Percentiles rank a stretch among this genome's conserved stretches.
Evolutionary conservation across 2,888 invertebrate genomes (phyloP).

Genomic region (Stenotaenia linearis): DNA sequence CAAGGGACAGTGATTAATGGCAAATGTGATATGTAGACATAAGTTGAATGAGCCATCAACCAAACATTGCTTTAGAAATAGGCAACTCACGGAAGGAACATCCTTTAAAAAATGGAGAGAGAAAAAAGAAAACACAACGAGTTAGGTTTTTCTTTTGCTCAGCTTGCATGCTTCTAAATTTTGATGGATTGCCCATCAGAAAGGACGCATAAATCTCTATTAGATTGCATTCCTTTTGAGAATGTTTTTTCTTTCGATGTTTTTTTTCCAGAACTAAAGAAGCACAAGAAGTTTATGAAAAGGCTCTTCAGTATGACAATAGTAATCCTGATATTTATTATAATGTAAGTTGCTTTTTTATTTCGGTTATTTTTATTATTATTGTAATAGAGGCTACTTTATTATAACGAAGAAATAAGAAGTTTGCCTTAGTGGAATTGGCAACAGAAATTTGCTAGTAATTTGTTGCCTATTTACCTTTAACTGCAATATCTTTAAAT

Average conservation of each 20-base stretch:
- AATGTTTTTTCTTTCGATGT: background rate
- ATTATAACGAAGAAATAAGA: background rate
- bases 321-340: slow-evolving; percentile 92
- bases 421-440: background rate
- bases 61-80: slow-evolving; percentile 3
- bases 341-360: slow-evolving; percentile 62
- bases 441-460: no score
- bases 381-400: background rate
- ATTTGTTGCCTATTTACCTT: no score
- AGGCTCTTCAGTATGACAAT: slow-evolving; percentile 85
- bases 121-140: background rate
- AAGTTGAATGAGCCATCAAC: slow-evolving; percentile 21
- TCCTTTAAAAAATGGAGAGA: background rate
- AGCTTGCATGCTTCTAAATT: slow-evolving; percentile 12
- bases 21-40: slow-evolving; percentile 15
- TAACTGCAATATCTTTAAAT: no score
- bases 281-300: slow-evolving; percentile 90
- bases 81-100: background rate
- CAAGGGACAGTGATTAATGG: slow-evolving; percentile 26
- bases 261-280: slow-evolving; percentile 65
- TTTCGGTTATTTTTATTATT: background rate
- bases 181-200: slow-evolving; percentile 26
- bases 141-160: slow-evolving; percentile 13
- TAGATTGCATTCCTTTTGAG: slow-evolving; percentile 26
- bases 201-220: slow-evolving; percentile 24